A percentile compares a stretch with the other conserved stretches of the same genome.
phyloP scores from a whole-genome alignment of 1,140 invertebrate genomes.

The Ectropis grisescens region DNA sequence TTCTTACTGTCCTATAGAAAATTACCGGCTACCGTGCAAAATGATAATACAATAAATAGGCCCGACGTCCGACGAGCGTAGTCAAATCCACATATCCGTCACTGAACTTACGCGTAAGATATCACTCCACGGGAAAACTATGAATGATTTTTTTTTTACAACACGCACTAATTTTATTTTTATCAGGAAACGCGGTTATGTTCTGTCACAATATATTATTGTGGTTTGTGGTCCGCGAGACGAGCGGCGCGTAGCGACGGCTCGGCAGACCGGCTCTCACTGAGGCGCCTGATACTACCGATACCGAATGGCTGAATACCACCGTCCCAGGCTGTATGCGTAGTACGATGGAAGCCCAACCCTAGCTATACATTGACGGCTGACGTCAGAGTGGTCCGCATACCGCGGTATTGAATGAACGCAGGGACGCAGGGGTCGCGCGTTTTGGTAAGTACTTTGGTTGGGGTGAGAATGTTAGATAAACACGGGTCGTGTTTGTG shows the following conservation, averaged over 20 bases:
- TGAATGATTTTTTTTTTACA: conserved; percentile 6
- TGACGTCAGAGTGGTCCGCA: conserved; percentile 39
- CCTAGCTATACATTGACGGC: conserved; percentile 32
- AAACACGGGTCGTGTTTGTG: no score
- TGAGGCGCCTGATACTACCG: no score
- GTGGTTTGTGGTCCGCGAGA: not conserved
- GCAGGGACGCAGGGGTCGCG: not conserved
- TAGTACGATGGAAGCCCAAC: conserved; percentile 37
- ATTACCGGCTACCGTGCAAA: conserved; percentile 1
- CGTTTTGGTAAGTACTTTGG: no score
- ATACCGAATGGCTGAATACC: no score
- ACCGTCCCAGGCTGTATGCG: conserved; percentile 23
- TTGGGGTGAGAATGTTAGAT: no score
- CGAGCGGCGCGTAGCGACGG: conserved; percentile 23
- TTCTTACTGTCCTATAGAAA: no score
- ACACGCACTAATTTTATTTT: no score
- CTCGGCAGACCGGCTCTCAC: conserved; percentile 35
- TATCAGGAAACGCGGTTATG: no score
- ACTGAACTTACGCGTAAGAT: conserved; percentile 37
- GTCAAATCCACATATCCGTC: conserved; percentile 52
- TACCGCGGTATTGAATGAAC: conserved; percentile 42
- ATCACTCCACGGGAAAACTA: conserved; percentile 16
- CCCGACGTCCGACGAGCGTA: conserved; percentile 26
- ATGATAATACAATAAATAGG: conserved; percentile 24
- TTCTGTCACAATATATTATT: no score